These are phyloP conservation scores for Felis chaus DNA, from an alignment of 2,113 vertebrate species.

Conservation along the genomic window DNA sequence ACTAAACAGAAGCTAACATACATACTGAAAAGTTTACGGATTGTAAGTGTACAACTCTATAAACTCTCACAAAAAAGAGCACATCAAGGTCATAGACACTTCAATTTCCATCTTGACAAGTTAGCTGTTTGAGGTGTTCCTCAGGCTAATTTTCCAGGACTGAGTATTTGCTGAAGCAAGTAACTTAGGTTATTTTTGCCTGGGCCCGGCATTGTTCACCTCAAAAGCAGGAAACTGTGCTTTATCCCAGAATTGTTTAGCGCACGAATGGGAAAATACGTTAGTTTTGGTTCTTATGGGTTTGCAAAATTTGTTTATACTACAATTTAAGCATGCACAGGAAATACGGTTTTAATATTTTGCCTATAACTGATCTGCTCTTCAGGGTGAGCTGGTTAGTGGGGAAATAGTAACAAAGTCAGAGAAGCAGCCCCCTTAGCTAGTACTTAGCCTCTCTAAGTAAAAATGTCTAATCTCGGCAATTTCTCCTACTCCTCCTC, in stretches of 20 bases:
- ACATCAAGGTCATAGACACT: background rate
- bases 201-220: background rate
- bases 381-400: background rate
- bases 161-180: background rate
- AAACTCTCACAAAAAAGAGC: background rate
- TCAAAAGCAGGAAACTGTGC: conserved; percentile 24
- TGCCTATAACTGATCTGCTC: background rate
- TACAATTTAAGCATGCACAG: conserved; percentile 9
- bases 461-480: background rate
- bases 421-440: too few relatives aligned
- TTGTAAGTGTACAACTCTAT: background rate
- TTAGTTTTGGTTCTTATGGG: background rate
- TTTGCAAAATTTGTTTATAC: conserved; percentile 27
- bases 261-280: background rate
- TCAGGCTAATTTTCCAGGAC: background rate
- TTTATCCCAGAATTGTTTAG: conserved; percentile 24
- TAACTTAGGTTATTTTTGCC: conserved; percentile 23
- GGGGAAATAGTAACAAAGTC: background rate
- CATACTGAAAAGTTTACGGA: background rate
- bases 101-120: background rate
- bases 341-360: conserved; percentile 42
- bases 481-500: background rate
- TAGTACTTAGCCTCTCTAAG: background rate
- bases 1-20: background rate
- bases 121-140: background rate